A percentile compares a stretch with the other conserved stretches of the same genome.
phyloP scores from a whole-genome alignment of 2,113 vertebrate species.

The Agapornis roseicollis region DNA sequence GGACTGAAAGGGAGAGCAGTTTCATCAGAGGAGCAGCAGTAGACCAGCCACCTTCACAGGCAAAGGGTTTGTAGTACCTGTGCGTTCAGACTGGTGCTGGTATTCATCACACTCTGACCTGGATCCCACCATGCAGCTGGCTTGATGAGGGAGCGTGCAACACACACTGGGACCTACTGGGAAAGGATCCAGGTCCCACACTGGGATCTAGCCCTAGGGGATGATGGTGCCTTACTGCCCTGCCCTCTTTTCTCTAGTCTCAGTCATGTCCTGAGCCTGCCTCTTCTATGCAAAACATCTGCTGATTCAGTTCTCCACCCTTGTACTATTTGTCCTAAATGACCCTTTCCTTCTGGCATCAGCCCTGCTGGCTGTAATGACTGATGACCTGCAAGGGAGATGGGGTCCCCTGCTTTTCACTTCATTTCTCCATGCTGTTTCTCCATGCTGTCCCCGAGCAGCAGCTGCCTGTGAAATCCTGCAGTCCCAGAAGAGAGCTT shows the following conservation, averaged over 20 bases:
- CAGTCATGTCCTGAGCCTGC: neutral
- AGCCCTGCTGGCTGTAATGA: neutral
- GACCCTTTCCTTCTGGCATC: neutral
- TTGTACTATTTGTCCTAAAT: neutral
- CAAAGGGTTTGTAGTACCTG: neutral
- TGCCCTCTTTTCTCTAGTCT: neutral
- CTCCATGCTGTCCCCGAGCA: neutral
- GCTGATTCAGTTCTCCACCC: neutral
- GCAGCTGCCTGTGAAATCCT: neutral
- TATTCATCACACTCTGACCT: neutral
- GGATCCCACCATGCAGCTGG: neutral
- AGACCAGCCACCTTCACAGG: neutral
- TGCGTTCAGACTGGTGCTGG: neutral
- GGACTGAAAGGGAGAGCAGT: neutral
- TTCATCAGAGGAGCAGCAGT: neutral
- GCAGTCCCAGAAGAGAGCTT: neutral
- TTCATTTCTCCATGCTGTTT: neutral
- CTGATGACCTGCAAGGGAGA: neutral
- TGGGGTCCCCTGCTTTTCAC: neutral
- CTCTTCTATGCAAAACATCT: neutral
- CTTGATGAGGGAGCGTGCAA: neutral
- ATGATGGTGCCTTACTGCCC: neutral
- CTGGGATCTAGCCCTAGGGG: accelerated
- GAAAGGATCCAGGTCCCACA: neutral
- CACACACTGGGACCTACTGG: neutral